These are phyloP conservation scores for Erpornis zantholeuca DNA, from an alignment of 2,113 vertebrate species.

Conservation along the genomic window DNA sequence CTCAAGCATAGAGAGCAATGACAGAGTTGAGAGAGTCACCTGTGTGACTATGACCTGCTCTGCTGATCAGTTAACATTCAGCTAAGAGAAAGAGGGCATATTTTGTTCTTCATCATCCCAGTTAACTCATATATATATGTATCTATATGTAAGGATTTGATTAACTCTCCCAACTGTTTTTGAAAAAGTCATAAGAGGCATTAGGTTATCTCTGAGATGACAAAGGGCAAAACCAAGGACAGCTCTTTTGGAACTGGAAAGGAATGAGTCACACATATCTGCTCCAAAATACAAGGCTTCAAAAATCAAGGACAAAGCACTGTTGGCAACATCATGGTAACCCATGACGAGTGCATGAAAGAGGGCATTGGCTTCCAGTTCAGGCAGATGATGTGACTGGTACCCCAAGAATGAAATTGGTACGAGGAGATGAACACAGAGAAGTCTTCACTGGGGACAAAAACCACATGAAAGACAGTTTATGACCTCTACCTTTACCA, in stretches of 20 bases:
- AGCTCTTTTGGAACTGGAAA: background rate
- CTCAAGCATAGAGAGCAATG: background rate
- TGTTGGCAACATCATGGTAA: background rate
- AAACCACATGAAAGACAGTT: background rate
- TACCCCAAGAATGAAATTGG: background rate
- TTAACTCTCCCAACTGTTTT: background rate
- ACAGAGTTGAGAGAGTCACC: background rate
- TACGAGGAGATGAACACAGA: background rate
- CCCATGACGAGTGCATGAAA: background rate
- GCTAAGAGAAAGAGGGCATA: background rate
- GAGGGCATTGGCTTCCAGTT: background rate
- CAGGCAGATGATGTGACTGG: background rate
- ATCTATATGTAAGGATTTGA: background rate
- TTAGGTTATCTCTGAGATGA: background rate
- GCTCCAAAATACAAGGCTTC: background rate
- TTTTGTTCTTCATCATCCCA: background rate
- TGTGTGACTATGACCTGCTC: background rate
- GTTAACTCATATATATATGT: background rate
- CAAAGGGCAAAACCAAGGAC: background rate
- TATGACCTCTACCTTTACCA: background rate
- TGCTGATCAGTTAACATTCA: background rate
- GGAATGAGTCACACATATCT: background rate
- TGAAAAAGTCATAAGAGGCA: background rate
- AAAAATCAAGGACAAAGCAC: background rate
- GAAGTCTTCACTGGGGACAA: background rate